Conservation (phyloP, 2,888 invertebrate species). For the Cantharis lateralis region DNA sequence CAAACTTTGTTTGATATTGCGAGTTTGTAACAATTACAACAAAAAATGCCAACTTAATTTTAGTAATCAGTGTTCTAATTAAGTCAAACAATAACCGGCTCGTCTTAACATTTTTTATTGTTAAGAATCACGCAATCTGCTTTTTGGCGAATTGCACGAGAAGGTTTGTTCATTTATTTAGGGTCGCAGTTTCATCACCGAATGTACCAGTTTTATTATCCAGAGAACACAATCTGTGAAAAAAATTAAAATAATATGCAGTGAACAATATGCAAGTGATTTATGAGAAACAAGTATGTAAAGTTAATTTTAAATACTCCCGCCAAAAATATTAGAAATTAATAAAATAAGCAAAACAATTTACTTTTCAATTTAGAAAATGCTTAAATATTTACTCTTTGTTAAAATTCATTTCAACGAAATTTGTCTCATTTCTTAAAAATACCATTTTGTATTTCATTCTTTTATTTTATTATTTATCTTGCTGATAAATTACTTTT, state of each 20-base stretch:
- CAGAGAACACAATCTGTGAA: neutral
- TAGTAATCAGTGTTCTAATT: neutral
- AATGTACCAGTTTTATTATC: neutral
- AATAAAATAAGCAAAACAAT: too few species aligned
- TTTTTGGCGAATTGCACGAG: neutral
- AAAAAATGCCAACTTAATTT: neutral
- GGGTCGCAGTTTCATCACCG: neutral
- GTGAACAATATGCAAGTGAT: too few species aligned
- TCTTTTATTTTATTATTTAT: too few species aligned
- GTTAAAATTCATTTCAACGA: too few species aligned
- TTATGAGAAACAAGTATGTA: too few species aligned
- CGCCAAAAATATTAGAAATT: too few species aligned
- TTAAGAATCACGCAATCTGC: neutral
- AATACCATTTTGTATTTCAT: too few species aligned
- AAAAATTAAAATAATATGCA: neutral
- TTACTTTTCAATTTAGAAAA: too few species aligned
- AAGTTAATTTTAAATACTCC: too few species aligned
- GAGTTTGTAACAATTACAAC: neutral
- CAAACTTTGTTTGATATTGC: neutral
- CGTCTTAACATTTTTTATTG: neutral
- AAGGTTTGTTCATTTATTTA: neutral
- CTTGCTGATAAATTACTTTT: neutral
- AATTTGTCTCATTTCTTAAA: too few species aligned
- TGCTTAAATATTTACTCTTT: too few species aligned
- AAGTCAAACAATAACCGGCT: neutral